Base-by-base conservation (phyloP, 2,888 invertebrate species). In the Nomada fabriciana region DNA sequence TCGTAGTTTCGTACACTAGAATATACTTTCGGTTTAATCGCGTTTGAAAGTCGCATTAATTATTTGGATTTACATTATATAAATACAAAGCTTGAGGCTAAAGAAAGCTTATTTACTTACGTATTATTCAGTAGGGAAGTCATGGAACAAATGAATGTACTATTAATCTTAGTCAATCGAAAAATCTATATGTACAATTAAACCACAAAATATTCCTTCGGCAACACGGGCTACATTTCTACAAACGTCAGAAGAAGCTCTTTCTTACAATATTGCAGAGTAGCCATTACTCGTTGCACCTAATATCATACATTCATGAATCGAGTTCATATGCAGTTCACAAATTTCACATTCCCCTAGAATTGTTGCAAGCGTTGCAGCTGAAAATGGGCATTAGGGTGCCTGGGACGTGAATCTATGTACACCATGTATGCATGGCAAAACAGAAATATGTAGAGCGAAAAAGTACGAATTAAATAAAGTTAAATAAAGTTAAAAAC, bases 41-140 rank as follows among this genome's bases (percentile, higher is more conserved):
- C 15, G 18, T 42, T 43, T 29, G 15, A 23, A 5, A 36, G 10
- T 25, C 18, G 20, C 11, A 60, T 42, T 50, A 63, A 55, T 57
- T 69, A 50, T 9, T 11, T 43, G 43, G 43, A 61, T 71, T 67
- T 11, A 53, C 50, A 69, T 55, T 55, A 68, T 23, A 52, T 25
- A 74, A 71, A 76, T 63, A 61, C 57, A 47, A 52, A 65, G 15
- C 67, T 64, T 79, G 64, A 70, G 55, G 68, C 52, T 55, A 36
- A 7, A 36, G 36, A 64, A 71, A 63, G 67, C 69, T 52, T 70
- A 50, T 84, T 85, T 89, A 91, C 91, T 91, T 80, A 92, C 91
- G 91, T 91, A 90, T 89, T 88, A 90, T 88, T 80, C 82, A 86
- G 89, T 91, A 75, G 82, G 87, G 91, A 85, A 92, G 89, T 91